Conservation (phyloP, 2,797 vertebrate genomes). For the Artibeus lituratus region DNA sequence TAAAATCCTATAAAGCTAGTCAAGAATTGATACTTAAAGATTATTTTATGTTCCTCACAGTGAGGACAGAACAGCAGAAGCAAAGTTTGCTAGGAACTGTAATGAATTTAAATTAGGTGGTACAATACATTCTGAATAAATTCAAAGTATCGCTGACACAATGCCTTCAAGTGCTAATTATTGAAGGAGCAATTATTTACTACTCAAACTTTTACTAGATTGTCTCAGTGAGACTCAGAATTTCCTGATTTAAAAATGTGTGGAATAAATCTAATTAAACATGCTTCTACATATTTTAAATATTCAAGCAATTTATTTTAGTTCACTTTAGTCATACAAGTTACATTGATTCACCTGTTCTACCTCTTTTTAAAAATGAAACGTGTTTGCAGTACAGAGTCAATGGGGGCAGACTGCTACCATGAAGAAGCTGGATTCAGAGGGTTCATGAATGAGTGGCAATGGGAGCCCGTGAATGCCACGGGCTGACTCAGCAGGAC, state of each 20-base stretch:
- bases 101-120: background rate
- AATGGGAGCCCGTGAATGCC: background rate
- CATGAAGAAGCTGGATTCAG: background rate
- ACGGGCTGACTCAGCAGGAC: background rate
- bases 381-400: background rate
- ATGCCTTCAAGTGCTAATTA: background rate
- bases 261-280: background rate
- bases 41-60: background rate
- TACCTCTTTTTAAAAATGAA: background rate
- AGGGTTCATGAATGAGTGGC: background rate
- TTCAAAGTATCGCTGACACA: background rate
- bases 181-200: background rate
- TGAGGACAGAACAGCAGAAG: background rate
- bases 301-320: background rate
- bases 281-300: background rate
- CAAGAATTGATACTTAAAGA: background rate
- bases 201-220: background rate
- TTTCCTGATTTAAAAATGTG: background rate
- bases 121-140: background rate
- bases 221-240: background rate
- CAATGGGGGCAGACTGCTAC: background rate
- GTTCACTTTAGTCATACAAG: background rate
- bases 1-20: background rate
- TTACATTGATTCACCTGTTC: background rate
- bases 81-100: background rate